phyloP scores from a whole-genome alignment of 2,113 vertebrate genomes.

The Excalfactoria chinensis region DNA sequence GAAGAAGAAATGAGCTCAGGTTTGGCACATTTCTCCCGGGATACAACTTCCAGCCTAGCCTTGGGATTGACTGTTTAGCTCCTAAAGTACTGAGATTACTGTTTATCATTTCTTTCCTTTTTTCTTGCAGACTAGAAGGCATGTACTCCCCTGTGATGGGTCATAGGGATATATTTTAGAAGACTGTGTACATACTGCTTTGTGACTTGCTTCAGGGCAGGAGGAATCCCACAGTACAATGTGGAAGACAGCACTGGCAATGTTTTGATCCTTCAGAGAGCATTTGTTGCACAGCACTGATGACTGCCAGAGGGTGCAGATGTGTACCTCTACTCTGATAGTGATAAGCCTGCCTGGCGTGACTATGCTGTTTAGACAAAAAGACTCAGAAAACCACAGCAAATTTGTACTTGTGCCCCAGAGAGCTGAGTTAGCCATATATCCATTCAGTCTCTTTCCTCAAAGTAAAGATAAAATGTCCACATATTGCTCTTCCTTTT shows the following conservation, averaged over 20 bases:
- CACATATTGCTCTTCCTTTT: neutral
- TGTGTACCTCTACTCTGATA: neutral
- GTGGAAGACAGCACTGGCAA: neutral
- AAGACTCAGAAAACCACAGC: rapidly evolving
- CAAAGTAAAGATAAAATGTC: neutral
- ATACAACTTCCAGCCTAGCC: neutral
- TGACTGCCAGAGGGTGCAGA: neutral
- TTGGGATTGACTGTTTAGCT: neutral
- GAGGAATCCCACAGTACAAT: neutral
- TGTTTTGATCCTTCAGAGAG: neutral
- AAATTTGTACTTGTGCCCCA: neutral
- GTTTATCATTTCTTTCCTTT: neutral
- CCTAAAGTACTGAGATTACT: neutral
- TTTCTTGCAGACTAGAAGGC: neutral
- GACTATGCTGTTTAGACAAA: neutral
- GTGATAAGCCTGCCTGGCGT: neutral
- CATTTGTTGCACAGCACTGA: neutral
- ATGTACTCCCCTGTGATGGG: neutral
- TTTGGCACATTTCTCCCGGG: slow-evolving; percentile 56
- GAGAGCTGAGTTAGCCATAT: neutral
- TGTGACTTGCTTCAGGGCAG: neutral
- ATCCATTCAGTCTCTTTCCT: neutral
- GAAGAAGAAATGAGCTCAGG: slow-evolving; percentile 25
- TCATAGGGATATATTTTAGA: neutral
- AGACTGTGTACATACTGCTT: neutral